Conservation (phyloP, 2,888 invertebrate genomes). For the Cristatella mucedo region DNA sequence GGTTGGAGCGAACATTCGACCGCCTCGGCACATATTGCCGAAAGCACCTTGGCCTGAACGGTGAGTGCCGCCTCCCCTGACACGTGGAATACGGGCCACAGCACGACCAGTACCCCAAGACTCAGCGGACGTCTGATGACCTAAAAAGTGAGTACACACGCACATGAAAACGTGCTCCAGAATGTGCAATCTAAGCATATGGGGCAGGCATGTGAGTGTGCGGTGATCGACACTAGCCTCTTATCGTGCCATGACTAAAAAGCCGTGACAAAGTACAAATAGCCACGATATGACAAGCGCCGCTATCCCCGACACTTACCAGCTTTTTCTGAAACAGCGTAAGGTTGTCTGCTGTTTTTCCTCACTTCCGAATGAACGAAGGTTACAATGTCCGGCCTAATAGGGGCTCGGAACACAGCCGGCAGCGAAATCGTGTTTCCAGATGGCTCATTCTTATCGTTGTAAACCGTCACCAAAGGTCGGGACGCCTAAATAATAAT, state of each 20-base stretch:
- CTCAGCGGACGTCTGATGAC: slow-evolving; percentile 98
- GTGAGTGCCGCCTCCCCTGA: slow-evolving; percentile 98
- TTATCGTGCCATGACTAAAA: too few species aligned
- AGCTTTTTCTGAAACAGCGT: slow-evolving; percentile 88
- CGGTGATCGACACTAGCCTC: too few species aligned
- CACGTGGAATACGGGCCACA: slow-evolving; percentile 99
- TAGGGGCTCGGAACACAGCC: slow-evolving; percentile 90
- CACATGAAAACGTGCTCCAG: too few species aligned
- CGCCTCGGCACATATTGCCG: slow-evolving; percentile 99
- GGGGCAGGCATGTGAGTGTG: too few species aligned
- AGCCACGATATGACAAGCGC: too few species aligned
- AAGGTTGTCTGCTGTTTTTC: slow-evolving; percentile 89
- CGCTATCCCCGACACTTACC: too few species aligned
- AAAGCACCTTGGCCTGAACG: slow-evolving; percentile 99
- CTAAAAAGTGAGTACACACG: too few species aligned
- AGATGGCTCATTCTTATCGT: slow-evolving; percentile 77
- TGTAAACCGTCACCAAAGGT: slow-evolving; percentile 85
- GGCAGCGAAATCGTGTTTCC: slow-evolving; percentile 66
- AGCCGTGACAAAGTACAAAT: too few species aligned
- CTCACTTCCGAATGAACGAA: slow-evolving; percentile 90
- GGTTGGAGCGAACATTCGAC: slow-evolving; percentile 98
- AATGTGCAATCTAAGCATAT: too few species aligned
- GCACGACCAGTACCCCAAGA: slow-evolving; percentile 99
- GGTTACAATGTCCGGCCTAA: slow-evolving; percentile 91
- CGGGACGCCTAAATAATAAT: slow-evolving; percentile 51